phyloP scores from a whole-genome alignment of 1,140 invertebrate species.

The Yoshiicerus persimilis region DNA sequence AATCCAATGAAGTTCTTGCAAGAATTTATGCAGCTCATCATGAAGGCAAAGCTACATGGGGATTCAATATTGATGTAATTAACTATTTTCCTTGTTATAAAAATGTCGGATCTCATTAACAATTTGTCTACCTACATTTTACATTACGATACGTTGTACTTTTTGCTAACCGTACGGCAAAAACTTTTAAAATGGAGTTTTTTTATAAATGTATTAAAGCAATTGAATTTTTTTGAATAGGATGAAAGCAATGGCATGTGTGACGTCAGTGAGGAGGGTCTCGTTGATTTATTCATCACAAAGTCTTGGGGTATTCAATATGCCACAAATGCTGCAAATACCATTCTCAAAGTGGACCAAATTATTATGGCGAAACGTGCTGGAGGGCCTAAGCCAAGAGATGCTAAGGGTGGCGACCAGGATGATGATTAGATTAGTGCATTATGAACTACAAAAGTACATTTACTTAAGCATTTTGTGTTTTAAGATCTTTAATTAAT shows the following conservation, averaged over 20 bases:
- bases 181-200: too few species aligned
- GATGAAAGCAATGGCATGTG: conserved; percentile 63
- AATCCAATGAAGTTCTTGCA: conserved; percentile 83
- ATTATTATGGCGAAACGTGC: conserved; percentile 98
- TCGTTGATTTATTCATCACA: conserved; percentile 81
- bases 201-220: conserved; percentile 22
- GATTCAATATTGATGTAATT: conserved; percentile 83
- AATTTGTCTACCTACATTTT: too few species aligned
- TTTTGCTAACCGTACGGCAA: too few species aligned
- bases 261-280: conserved; percentile 72
- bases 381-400: conserved; percentile 85
- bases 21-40: conserved; percentile 90
- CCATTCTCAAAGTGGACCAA: conserved; percentile 95
- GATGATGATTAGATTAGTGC: conserved; percentile 55
- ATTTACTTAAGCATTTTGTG: neutral
- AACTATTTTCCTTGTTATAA: too few species aligned
- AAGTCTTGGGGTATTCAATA: conserved; percentile 96
- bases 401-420: conserved; percentile 62
- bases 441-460: neutral
- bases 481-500: neutral
- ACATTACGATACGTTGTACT: too few species aligned
- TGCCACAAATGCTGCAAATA: conserved; percentile 87
- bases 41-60: conserved; percentile 77
- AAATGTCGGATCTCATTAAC: too few species aligned
- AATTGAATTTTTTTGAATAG: conserved; percentile 50